Evolutionary conservation across 2,113 vertebrate species (phyloP), one percentile per base, ranked within the genome.

Genomic region (Thunnus thynnus): DNA sequence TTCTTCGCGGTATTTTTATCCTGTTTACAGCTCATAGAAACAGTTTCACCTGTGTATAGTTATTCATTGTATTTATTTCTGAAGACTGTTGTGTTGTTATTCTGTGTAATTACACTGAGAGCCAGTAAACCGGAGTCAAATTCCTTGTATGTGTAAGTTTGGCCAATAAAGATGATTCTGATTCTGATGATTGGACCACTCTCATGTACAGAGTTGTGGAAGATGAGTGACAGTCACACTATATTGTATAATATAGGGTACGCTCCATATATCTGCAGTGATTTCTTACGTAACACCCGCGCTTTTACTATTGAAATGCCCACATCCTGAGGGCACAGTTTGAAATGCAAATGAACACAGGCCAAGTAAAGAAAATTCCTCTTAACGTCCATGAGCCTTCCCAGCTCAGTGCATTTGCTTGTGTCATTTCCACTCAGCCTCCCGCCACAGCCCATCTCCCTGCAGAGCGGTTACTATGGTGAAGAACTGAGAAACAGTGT

Each of bases 341-440:
- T 82, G 62, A 83, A 77, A 88, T 78, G 84, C 71, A 90, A 90
- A 92, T 80, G 13, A 70, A 62, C 67, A 61, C 62, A 56, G 9
- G 17, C 41, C 48, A 51, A 78, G 50, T 68, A 85, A 84, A 82
- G 73, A 69, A 91, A 75, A 82, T 85, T 80, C 71, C 11, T 25
- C 73, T 80, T 58, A 80, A 66, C 6, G 30, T 68, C 58, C 9
- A 13, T 27, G 61, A 75, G 73, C 46, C 8, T 44, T 52, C 62
- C 46, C 16, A 58, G 64, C 63, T 86, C 63, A 48, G 56, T 61
- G 27, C 67, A 65, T 87, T 87, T 74, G 76, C 77, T 88, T 83
- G 54, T 65, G 56, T 79, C 57, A 80, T 89, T 89, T 82, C 71
- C 60, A 71, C 65, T 64, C 69, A 83, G 61, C 83, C 84, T 85